A percentile compares a stretch with the other conserved stretches of the same genome.
Evolutionary conservation across 2,113 vertebrate genomes (phyloP).

Genomic region (Myiopsitta monachus): DNA sequence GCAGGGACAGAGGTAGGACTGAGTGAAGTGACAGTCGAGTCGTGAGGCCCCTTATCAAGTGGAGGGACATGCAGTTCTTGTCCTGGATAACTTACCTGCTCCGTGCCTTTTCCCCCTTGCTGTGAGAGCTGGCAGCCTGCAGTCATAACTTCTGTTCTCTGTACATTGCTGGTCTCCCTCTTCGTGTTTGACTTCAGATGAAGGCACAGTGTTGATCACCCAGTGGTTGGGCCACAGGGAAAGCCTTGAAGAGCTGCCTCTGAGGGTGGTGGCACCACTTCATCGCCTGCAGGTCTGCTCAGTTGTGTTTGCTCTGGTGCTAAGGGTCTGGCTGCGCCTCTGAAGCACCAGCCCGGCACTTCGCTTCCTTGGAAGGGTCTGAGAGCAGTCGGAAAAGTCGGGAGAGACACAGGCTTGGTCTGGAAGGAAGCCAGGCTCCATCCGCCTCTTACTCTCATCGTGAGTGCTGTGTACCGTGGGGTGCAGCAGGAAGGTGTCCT

Average conservation of each 20-base stretch:
- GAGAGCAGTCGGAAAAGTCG: neutral
- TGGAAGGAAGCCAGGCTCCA: neutral
- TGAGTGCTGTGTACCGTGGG: neutral
- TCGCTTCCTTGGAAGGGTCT: accelerated
- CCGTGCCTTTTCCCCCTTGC: neutral
- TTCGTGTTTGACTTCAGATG: neutral
- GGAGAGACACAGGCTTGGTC: neutral
- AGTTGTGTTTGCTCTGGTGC: neutral
- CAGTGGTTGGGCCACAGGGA: accelerated
- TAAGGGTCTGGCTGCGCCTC: neutral
- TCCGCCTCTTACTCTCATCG: neutral
- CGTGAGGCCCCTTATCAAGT: neutral
- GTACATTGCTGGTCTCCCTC: accelerated
- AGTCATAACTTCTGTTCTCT: accelerated
- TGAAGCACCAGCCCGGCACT: neutral
- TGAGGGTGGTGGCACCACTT: neutral
- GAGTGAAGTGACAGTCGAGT: accelerated
- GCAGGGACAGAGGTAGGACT: neutral
- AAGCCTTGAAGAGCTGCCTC: neutral
- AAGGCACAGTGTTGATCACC: neutral
- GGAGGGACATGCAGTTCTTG: neutral
- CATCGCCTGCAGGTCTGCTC: neutral
- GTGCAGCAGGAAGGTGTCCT: neutral
- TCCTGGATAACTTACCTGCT: neutral
- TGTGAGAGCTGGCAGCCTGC: accelerated